Evolutionary conservation across 2,797 vertebrate genomes (phyloP).

Genomic region (Melanotaenia boesemani): DNA sequence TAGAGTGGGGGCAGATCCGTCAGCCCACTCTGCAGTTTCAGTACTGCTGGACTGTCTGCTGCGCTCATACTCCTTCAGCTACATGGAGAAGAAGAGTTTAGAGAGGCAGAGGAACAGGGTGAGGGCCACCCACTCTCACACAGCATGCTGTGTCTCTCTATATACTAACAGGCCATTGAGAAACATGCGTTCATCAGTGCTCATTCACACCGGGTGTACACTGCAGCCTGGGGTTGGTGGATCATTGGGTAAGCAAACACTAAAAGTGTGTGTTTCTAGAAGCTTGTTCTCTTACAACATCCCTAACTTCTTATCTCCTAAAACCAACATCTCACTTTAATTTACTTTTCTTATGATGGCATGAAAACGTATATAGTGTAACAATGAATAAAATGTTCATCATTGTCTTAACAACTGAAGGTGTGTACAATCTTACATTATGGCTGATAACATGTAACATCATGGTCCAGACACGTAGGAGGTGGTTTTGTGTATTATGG

Average conservation of each 20-base stretch:
- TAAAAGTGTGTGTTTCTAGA: neutral
- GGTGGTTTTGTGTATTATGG: neutral
- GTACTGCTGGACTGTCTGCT: conserved; percentile 89
- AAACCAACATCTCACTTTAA: neutral
- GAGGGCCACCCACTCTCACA: conserved; percentile 63
- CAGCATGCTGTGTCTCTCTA: conserved; percentile 42
- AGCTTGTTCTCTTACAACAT: neutral
- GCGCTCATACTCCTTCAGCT: conserved; percentile 99
- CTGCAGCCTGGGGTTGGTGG: neutral
- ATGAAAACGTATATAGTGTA: neutral
- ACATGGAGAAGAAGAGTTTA: conserved; percentile 88
- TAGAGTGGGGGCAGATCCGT: conserved; percentile 88
- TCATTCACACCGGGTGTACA: conserved; percentile 28
- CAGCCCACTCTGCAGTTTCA: conserved; percentile 92
- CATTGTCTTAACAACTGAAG: neutral
- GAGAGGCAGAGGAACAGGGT: conserved; percentile 76
- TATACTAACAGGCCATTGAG: conserved; percentile 6
- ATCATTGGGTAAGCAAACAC: neutral
- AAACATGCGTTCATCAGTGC: neutral
- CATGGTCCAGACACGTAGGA: neutral
- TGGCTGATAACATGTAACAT: neutral
- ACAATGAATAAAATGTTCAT: neutral
- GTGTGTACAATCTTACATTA: neutral
- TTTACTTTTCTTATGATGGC: too few relatives aligned
- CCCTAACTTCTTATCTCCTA: neutral